A percentile compares a stretch with the other conserved stretches of the same genome.
phyloP scores from a whole-genome alignment of 2,797 vertebrate species.

The Zenarchopterus dispar region DNA sequence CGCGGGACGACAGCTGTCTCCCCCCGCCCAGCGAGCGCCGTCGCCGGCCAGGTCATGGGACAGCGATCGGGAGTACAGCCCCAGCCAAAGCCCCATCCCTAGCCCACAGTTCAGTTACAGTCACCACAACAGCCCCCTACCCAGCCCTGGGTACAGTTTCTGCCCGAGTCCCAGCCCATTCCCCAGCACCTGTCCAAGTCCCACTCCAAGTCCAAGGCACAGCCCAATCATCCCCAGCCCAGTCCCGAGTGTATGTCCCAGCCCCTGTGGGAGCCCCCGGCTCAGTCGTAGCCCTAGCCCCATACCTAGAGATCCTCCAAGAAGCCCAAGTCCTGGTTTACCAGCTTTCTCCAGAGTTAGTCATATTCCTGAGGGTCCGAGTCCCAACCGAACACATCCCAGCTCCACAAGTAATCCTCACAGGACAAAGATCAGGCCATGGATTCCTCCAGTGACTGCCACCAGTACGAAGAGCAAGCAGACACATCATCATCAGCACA shows the following conservation, averaged over 20 bases:
- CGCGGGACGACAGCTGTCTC: conserved; percentile 48
- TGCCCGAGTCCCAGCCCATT: conserved; percentile 80
- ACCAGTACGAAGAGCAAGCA: conserved; percentile 53
- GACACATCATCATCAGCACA: conserved; percentile 40
- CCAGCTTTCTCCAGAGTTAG: conserved; percentile 41
- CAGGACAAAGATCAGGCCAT: conserved; percentile 66
- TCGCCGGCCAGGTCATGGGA: conserved; percentile 82
- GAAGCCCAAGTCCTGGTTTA: conserved; percentile 65
- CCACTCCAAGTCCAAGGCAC: conserved; percentile 68
- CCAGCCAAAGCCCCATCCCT: conserved; percentile 79
- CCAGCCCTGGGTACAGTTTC: conserved; percentile 77
- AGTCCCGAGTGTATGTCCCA: conserved; percentile 63
- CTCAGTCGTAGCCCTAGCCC: conserved; percentile 75
- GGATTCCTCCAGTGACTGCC: conserved; percentile 56
- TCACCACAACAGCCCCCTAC: conserved; percentile 66
- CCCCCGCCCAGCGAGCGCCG: conserved; percentile 67
- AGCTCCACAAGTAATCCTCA: conserved; percentile 48
- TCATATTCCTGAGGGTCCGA: conserved; percentile 50
- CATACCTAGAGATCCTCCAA: conserved; percentile 49
- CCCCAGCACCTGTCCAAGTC: conserved; percentile 76
- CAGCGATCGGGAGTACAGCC: conserved; percentile 80
- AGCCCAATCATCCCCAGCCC: conserved; percentile 60
- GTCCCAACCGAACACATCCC: conserved; percentile 51
- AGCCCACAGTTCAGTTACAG: conserved; percentile 83
- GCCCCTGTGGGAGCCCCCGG: conserved; percentile 66